Evolutionary conservation across 2,113 vertebrate genomes (phyloP).

Genomic region (Gorsachius goisagi): DNA sequence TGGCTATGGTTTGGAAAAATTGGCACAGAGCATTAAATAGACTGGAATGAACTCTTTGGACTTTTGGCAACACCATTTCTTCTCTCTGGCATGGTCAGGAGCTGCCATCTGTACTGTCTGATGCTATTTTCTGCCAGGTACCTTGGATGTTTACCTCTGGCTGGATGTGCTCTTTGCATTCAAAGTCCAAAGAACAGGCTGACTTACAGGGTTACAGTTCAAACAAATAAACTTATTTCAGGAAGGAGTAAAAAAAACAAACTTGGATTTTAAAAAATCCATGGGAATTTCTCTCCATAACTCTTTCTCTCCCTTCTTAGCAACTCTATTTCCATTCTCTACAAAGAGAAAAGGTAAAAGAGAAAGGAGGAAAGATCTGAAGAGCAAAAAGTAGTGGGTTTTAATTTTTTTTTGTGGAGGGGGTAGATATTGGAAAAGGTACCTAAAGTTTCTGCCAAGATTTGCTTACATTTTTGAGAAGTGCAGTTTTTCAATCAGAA

Average conservation of each 20-base stretch:
- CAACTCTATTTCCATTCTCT: not conserved
- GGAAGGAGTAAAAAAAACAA: not conserved
- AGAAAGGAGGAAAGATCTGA: not conserved
- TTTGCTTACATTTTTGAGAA: not conserved
- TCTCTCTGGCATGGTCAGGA: not conserved
- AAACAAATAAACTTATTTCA: not conserved
- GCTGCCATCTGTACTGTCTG: constrained; percentile 37
- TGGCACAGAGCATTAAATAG: not conserved
- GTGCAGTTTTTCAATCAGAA: not conserved
- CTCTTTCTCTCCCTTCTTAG: not conserved
- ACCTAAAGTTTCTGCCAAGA: not conserved
- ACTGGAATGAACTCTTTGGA: not conserved
- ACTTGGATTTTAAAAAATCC: not conserved
- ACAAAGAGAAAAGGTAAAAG: not conserved
- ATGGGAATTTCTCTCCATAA: not conserved
- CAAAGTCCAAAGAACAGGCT: not conserved
- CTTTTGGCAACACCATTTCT: constrained; percentile 10
- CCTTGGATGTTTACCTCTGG: constrained; percentile 6
- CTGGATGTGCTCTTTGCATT: not conserved
- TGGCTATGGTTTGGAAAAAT: not conserved
- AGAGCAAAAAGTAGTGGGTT: not conserved
- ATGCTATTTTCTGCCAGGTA: not conserved
- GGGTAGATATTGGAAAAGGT: not conserved
- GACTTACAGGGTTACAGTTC: not conserved
- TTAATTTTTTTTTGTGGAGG: not conserved